These are phyloP conservation scores for Sakesphorus luctuosus DNA, from an alignment of 2,113 vertebrate species.

Conservation along the genomic window DNA sequence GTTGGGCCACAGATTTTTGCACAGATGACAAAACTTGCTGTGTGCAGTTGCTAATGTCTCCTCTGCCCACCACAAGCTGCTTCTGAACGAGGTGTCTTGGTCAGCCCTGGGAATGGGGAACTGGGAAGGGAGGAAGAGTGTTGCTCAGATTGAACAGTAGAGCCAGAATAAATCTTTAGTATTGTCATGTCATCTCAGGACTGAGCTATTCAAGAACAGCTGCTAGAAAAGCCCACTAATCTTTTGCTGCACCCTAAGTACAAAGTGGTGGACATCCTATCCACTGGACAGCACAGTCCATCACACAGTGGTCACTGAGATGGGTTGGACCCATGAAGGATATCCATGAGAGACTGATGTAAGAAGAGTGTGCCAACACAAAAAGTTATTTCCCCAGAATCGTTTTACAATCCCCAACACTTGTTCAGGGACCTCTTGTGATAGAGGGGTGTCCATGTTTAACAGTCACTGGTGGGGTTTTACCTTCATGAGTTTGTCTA, in stretches of 20 bases:
- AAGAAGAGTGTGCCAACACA: neutral
- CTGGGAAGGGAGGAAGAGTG: neutral
- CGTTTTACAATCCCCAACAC: neutral
- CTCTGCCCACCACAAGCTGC: neutral
- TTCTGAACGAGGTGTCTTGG: neutral
- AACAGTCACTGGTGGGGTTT: neutral
- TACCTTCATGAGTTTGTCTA: neutral
- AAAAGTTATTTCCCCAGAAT: neutral
- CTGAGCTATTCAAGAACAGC: neutral
- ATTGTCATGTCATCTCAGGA: neutral
- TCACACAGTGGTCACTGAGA: neutral
- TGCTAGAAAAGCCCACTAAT: neutral
- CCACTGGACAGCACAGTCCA: neutral
- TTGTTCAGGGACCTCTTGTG: neutral
- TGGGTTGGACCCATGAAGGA: fast-evolving
- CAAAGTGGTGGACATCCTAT: neutral
- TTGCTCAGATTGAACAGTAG: neutral
- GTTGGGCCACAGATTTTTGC: neutral
- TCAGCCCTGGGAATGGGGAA: neutral
- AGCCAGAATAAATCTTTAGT: neutral
- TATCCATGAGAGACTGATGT: neutral
- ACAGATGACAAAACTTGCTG: neutral
- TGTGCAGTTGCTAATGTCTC: neutral
- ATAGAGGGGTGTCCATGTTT: neutral
- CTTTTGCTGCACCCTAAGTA: neutral